phyloP scores from a whole-genome alignment of 37 sponge, comb jelly and placozoan species.

The Aplysina aerophoba region DNA sequence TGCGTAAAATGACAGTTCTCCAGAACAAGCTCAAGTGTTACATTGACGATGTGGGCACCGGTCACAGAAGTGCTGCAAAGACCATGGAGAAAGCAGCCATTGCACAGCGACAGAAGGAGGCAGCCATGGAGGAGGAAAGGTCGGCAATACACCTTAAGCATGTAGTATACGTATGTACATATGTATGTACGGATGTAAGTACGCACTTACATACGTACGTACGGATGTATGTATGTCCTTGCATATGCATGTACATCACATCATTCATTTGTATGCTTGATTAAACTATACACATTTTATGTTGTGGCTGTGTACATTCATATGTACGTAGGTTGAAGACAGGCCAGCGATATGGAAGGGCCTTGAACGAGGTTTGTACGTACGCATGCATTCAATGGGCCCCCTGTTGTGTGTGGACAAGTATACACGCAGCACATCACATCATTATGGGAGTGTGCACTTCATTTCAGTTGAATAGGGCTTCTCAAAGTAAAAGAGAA shows the following conservation, averaged over 20 bases:
- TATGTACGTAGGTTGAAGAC: not conserved
- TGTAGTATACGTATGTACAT: slow-evolving; percentile 2
- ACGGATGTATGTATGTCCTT: not conserved
- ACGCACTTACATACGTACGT: not conserved
- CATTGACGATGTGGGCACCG: slow-evolving; percentile 6
- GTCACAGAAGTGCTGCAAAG: slow-evolving; percentile 1
- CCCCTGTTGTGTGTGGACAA: no score
- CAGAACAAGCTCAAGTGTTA: slow-evolving; percentile 27
- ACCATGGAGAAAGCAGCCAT: not conserved
- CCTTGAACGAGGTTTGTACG: slow-evolving; percentile 18
- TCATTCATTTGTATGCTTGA: no score
- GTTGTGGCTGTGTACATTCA: no score
- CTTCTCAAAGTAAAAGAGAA: not conserved
- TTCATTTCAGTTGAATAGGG: not conserved
- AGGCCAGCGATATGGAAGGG: not conserved
- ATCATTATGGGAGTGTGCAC: not conserved
- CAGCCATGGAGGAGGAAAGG: not conserved
- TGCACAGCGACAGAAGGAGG: not conserved
- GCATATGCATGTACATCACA: no score
- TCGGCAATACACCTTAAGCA: not conserved
- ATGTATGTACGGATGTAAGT: not conserved
- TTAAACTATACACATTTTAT: no score
- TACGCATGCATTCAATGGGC: not conserved
- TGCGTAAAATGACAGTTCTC: not conserved
- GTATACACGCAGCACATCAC: no score